Base-by-base conservation (phyloP, 1,140 invertebrate genomes). In the Meloidogyne exigua region DNA sequence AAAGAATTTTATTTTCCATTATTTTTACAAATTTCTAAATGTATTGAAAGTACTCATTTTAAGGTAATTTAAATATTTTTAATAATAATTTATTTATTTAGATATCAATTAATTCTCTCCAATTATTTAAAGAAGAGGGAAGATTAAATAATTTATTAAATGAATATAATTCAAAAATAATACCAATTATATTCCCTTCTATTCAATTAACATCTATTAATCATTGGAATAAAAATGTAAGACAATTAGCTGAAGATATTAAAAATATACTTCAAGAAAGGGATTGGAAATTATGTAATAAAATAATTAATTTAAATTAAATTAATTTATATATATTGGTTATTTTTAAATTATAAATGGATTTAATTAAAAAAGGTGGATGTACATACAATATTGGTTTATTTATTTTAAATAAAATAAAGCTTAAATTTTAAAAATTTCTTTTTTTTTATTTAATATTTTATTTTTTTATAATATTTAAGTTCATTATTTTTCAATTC, bases 61-160 rank as follows among this genome's bases (percentile, higher is more conserved):
- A 62, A 73, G n/a, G 72, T 73, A 23, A 64, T 15, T 25, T 26
- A n/a, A 13, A 23, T 32, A 64, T 23, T 15, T 26, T 23, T 57
- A 5, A 28, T 73, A 32, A 32, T 64, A 0, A n/a, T 7, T 4
- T 57, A 18, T n/a, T 57, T n/a, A 57, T 23, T 18, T 26, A 23
- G 72, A 65, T 73, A 13, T 57, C 72, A 21, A 64, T 15, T 32
- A 57, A 65, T 57, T 11, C 57, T n/a, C 72, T 73, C 7, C 57
- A 73, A 64, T 7, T 73, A 12, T 73, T 44, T 44, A 73, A 73
- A n/a, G 65, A 65, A 18, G 72, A 73, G 21, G 49, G 49, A n/a
- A 28, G 25, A 64, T 32, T 73, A 28, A 21, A 64, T 21, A 12
- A 26, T 23, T 23, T 73, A 36, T 32, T 64, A 13, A 66, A 21